Evolutionary conservation across 2,797 vertebrate genomes (phyloP).

Genomic region (Otolemur crassicaudatus): DNA sequence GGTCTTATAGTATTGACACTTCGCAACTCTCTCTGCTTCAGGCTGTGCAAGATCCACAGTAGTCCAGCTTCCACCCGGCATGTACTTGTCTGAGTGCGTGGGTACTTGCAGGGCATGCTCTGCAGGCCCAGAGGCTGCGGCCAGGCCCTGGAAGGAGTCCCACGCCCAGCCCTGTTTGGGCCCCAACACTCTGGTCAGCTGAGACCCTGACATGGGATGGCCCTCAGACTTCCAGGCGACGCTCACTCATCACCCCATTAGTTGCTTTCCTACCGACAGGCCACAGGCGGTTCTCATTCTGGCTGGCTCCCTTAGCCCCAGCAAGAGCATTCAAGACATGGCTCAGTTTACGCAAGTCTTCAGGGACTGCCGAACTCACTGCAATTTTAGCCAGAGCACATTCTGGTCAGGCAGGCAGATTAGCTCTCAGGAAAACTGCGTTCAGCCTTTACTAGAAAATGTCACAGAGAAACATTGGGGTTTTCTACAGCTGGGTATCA

Average conservation of each 20-base stretch:
- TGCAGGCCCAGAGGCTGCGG: background rate
- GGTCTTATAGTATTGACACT: background rate
- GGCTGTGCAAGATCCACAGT: background rate
- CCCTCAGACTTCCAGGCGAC: conserved; percentile 76
- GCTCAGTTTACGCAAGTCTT: background rate
- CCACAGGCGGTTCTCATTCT: conserved; percentile 61
- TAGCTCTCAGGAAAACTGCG: background rate
- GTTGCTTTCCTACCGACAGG: background rate
- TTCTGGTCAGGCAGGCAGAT: background rate
- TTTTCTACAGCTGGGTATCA: background rate
- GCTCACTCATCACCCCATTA: conserved; percentile 71
- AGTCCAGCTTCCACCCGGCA: background rate
- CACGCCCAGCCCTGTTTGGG: background rate
- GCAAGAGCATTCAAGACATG: background rate
- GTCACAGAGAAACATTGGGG: background rate
- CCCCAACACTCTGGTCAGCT: conserved; percentile 47
- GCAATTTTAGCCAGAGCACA: conserved; percentile 17
- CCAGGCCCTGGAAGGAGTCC: conserved; percentile 27
- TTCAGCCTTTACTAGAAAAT: background rate
- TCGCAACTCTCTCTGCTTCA: background rate
- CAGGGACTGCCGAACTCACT: background rate
- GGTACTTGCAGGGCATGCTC: background rate
- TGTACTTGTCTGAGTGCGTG: background rate
- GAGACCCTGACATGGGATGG: conserved; percentile 39
- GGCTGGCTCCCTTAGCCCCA: background rate